Base-by-base conservation (phyloP, 2,113 vertebrate species). In the Argyrosomus japonicus region DNA sequence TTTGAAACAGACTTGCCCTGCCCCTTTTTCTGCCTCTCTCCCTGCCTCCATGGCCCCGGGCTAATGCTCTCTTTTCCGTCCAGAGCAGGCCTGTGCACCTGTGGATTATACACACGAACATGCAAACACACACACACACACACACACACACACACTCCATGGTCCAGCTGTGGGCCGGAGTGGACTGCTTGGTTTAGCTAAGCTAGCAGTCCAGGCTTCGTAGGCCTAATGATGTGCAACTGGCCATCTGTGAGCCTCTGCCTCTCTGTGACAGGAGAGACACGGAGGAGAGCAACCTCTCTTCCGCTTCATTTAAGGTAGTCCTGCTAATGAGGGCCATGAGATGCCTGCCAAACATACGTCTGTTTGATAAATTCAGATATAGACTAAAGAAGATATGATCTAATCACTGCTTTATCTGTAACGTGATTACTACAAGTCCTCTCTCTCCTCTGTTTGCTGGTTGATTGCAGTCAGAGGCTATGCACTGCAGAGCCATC, bases 1-100 rank as follows among this genome's bases (percentile, higher is more conserved):
- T 95, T 93, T 95, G 91, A 95, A 96, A 94, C 89, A 82, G 88
- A 83, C 18, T 65, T 68, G 85, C 86, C 85, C 83, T 76, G 83
- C 89, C 91, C 89, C 90, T 77, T 80, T 76, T 70, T 79, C 85
- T 88, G 86, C 89, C 64, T 73, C 90, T 76, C 81, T 79, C 87
- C 60, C 87, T 88, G 87, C 88, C 85, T 93, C 89, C 51, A 62
- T 90, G 87, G 91, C 94, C 93, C 75, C 47, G 29, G 94, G 94
- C 92, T 94, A 93, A 95, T 92, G 91, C 90, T 93, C 89, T 89
- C 92, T 92, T 92, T 81, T 92, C 79, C 58, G 51, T 88, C 87
- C 88, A 73, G 89, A 91, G 70, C 80, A 69, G 79, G 86, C 83
- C 77, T 61, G 68, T 93, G 94, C 95, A 95, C 94, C 95, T 96